Conservation (phyloP, 2,797 vertebrate species). For the Danio choprae region DNA sequence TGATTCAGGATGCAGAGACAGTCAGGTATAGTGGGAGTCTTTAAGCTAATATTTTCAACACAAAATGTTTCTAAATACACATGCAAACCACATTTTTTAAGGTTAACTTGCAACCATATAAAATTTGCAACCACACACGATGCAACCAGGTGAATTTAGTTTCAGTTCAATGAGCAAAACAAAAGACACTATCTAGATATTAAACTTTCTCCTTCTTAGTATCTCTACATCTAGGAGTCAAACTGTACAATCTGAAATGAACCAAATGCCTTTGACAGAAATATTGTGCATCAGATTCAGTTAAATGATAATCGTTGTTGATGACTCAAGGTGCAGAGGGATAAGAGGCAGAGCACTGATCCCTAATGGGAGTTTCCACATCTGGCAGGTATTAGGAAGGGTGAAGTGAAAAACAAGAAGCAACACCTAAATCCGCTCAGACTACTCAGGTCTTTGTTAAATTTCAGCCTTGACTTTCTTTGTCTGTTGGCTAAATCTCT, state of each 20-base stretch:
- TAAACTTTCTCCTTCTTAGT: neutral
- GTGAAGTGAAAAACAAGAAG: slow-evolving; percentile 48
- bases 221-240: neutral
- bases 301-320: slow-evolving; percentile 29
- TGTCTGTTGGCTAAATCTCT: slow-evolving; percentile 25
- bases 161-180: neutral
- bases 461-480: neutral
- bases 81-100: too few species aligned
- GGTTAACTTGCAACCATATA: too few species aligned
- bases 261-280: slow-evolving; percentile 1
- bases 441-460: neutral
- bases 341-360: slow-evolving; percentile 52
- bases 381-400: slow-evolving; percentile 43
- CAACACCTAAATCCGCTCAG: slow-evolving; percentile 26
- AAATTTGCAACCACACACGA: too few species aligned
- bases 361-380: slow-evolving; percentile 55
- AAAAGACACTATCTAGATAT: neutral
- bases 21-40: too few species aligned
- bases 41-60: too few species aligned
- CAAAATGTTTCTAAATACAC: too few species aligned
- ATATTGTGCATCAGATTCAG: slow-evolving; percentile 9
- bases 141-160: neutral
- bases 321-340: slow-evolving; percentile 45
- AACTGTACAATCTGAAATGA: slow-evolving; percentile 14
- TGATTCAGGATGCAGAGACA: too few species aligned